phyloP scores from a whole-genome alignment of 2,113 vertebrate genomes.

The Mobula birostris region DNA sequence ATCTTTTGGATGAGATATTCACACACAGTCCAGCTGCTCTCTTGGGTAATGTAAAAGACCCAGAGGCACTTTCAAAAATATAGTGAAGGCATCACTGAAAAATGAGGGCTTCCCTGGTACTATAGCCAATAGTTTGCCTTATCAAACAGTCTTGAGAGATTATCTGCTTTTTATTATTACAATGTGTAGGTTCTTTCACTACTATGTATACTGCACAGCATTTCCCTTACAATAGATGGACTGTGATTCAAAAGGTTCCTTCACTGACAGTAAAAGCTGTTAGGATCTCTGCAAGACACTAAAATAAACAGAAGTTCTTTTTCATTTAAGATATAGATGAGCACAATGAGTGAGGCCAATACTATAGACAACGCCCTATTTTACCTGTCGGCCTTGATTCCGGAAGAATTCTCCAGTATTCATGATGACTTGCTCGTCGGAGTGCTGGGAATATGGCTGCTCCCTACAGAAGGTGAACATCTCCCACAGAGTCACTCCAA shows the following conservation, averaged over 20 bases:
- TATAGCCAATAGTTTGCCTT: neutral
- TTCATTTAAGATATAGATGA: neutral
- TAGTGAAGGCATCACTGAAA: neutral
- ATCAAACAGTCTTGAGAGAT: neutral
- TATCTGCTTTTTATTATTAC: neutral
- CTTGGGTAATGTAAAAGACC: neutral
- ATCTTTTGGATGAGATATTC: neutral
- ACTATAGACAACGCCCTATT: too few species aligned
- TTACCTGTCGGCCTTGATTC: conserved; percentile 73
- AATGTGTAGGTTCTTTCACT: neutral
- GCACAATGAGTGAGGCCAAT: neutral
- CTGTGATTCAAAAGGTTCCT: neutral
- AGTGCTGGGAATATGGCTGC: conserved; percentile 72
- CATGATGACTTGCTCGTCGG: conserved; percentile 76
- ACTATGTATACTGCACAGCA: neutral
- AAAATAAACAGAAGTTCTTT: too few species aligned
- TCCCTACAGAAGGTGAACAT: conserved; percentile 76
- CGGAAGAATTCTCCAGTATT: conserved; percentile 80
- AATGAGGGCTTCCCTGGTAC: neutral
- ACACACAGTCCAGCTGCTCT: too few species aligned
- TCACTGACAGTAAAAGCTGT: neutral
- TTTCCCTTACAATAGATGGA: neutral
- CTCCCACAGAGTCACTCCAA: conserved; percentile 75
- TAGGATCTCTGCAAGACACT: neutral
- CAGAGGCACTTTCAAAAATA: neutral